Conservation (phyloP, 2,797 vertebrate species). For the Syngnathus acus region DNA sequence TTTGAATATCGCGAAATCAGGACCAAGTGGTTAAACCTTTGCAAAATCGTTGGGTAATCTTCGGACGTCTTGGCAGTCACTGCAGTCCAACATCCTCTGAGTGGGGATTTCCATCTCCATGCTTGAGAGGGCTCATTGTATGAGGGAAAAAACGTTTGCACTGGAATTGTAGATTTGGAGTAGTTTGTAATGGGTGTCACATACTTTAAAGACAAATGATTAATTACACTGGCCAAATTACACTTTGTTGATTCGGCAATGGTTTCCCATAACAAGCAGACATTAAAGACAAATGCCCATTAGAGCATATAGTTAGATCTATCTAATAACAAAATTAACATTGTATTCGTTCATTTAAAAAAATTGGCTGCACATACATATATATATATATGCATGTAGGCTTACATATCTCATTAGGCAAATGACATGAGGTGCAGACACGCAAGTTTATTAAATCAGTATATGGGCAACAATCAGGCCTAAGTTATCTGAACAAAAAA, state of each 20-base stretch:
- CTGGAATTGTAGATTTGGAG: not conserved
- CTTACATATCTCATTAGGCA: not conserved
- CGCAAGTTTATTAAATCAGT: not conserved
- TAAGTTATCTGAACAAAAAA: not conserved
- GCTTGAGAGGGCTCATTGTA: constrained; percentile 5
- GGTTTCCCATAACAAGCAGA: no score
- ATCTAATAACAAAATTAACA: no score
- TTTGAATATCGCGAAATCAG: constrained; percentile 8
- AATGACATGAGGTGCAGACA: not conserved
- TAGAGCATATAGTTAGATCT: no score
- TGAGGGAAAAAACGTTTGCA: not conserved
- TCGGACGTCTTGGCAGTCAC: not conserved
- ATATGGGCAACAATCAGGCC: not conserved
- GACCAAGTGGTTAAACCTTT: constrained; percentile 6
- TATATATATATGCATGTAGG: no score
- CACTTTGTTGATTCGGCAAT: no score
- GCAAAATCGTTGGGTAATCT: constrained; percentile 9
- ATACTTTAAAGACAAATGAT: not conserved
- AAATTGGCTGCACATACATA: no score
- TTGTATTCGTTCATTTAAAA: no score
- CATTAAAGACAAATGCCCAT: not conserved
- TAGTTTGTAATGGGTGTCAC: not conserved
- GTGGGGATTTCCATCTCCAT: constrained; percentile 42
- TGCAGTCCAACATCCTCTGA: constrained; percentile 27
- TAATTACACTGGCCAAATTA: not conserved